A percentile compares a stretch with the other conserved stretches of the same genome.
Conservation (phyloP, 1,140 invertebrate species). For the Caenorhabditis inopinata region DNA sequence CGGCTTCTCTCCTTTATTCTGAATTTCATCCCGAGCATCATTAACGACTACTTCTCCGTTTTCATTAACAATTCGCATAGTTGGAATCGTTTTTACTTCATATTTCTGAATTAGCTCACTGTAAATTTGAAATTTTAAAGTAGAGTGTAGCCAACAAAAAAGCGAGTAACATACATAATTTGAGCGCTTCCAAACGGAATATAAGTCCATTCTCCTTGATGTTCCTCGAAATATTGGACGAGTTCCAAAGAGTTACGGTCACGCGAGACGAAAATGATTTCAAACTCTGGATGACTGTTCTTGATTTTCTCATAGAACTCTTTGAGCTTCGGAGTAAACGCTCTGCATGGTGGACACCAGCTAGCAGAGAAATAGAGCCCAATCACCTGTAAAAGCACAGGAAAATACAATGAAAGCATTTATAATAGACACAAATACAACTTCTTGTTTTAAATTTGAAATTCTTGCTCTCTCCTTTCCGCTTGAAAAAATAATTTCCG, state of each 20-base stretch:
- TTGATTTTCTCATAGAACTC: slow-evolving; percentile 63
- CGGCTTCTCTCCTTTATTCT: slow-evolving; percentile 35
- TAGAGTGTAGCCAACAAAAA: neutral
- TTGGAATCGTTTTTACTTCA: slow-evolving; percentile 64
- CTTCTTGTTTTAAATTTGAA: no score
- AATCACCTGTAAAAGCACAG: slow-evolving; percentile 48
- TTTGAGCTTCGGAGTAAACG: slow-evolving; percentile 69
- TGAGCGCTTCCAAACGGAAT: slow-evolving; percentile 49
- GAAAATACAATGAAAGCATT: no score
- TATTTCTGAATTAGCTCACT: slow-evolving; percentile 59
- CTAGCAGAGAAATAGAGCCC: slow-evolving; percentile 70
- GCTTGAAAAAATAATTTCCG: no score
- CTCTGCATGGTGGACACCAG: slow-evolving; percentile 70
- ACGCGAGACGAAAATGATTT: slow-evolving; percentile 53
- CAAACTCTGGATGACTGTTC: slow-evolving; percentile 58
- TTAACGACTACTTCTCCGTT: slow-evolving; percentile 62
- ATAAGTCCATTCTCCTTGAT: slow-evolving; percentile 49
- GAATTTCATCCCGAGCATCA: slow-evolving; percentile 63
- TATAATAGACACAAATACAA: no score
- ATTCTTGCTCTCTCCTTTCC: no score
- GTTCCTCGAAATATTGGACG: slow-evolving; percentile 45
- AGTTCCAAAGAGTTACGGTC: slow-evolving; percentile 40
- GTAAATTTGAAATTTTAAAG: slow-evolving; percentile 31
- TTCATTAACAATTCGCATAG: slow-evolving; percentile 60
- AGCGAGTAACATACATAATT: slow-evolving; percentile 40